These are phyloP conservation scores for Gymnocypris eckloni DNA, from an alignment of 2,797 vertebrate species.

Conservation along the genomic window DNA sequence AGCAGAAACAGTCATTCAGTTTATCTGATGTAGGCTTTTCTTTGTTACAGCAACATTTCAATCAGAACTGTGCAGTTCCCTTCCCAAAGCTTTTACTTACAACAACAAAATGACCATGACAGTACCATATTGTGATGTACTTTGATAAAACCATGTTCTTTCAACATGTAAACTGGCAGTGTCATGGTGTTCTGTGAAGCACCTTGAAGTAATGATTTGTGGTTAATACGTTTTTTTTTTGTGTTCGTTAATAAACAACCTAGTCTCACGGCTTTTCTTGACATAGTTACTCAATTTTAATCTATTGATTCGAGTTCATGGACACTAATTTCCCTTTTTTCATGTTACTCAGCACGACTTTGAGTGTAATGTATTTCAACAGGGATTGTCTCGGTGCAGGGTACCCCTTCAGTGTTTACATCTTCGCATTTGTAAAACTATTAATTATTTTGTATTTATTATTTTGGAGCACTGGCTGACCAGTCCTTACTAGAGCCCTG, in stretches of 20 bases:
- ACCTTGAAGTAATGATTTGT: background rate
- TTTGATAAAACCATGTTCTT: background rate
- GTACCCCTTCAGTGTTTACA: no score
- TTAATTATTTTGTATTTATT: no score
- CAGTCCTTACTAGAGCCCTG: no score
- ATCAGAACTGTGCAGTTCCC: background rate
- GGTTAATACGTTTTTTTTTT: background rate
- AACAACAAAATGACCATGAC: background rate
- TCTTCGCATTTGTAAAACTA: no score
- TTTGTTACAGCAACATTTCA: background rate
- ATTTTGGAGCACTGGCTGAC: no score
- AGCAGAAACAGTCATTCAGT: conserved; percentile 17
- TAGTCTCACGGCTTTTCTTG: no score
- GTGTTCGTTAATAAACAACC: background rate
- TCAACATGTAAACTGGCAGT: background rate
- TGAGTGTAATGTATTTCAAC: no score
- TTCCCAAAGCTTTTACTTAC: background rate
- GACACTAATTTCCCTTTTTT: no score
- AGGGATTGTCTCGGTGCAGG: no score
- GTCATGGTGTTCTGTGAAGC: background rate
- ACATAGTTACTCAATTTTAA: no score
- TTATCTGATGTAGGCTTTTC: conserved; percentile 5
- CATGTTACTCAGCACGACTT: no score
- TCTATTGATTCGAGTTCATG: no score
- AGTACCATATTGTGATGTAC: background rate